These are phyloP conservation scores for Galeruca laticollis DNA, from an alignment of 2,888 invertebrate genomes.

Conservation along the genomic window DNA sequence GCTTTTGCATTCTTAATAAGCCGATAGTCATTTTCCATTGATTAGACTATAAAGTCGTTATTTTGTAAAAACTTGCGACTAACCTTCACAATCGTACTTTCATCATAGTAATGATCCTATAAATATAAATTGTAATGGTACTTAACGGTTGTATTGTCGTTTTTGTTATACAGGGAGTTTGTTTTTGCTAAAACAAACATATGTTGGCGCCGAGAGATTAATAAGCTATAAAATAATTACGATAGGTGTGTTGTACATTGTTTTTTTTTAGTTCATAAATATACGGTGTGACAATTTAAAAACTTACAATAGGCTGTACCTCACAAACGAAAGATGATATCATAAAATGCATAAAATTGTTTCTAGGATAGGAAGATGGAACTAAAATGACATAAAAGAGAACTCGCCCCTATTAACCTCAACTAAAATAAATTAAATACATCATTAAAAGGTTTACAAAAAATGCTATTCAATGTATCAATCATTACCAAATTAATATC, in stretches of 20 bases:
- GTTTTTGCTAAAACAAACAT: neutral
- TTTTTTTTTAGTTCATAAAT: neutral
- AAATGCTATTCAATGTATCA: too few species aligned
- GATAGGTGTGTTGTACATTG: neutral
- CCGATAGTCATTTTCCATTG: slow-evolving; percentile 27
- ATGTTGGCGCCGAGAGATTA: slow-evolving; percentile 6
- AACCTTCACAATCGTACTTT: slow-evolving; percentile 49
- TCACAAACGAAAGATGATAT: too few species aligned
- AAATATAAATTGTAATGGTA: slow-evolving; percentile 39
- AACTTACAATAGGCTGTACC: too few species aligned
- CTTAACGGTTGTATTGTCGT: slow-evolving; percentile 30
- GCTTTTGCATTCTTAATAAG: slow-evolving; percentile 45
- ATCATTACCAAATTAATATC: too few species aligned
- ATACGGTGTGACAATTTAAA: neutral
- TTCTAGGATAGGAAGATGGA: too few species aligned
- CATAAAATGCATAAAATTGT: too few species aligned
- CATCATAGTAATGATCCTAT: slow-evolving; percentile 46
- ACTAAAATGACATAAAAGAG: too few species aligned
- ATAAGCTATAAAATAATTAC: slow-evolving; percentile 13
- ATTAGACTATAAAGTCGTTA: slow-evolving; percentile 37
- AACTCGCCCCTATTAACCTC: too few species aligned
- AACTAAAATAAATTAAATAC: too few species aligned
- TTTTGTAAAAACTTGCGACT: slow-evolving; percentile 46
- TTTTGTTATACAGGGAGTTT: slow-evolving; percentile 21
- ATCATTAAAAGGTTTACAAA: too few species aligned